Conservation (phyloP, 2,888 invertebrate genomes). For the Quadriops clusia region DNA sequence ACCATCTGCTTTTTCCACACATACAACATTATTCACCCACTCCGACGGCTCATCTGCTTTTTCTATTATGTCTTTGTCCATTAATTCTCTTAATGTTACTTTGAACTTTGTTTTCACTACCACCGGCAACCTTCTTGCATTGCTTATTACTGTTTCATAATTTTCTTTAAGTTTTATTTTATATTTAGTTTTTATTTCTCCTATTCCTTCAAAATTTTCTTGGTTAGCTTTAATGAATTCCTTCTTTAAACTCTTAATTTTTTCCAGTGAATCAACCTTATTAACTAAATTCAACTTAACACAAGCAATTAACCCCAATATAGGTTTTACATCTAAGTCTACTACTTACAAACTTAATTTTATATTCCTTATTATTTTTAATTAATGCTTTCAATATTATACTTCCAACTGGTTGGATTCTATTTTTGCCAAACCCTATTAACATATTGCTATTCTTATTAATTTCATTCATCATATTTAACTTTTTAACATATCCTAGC, state of each 20-base stretch:
- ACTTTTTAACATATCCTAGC: constrained; percentile 7
- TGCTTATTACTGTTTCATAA: no score
- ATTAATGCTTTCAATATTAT: no score
- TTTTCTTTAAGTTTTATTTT: constrained; percentile 4
- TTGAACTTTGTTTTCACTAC: background rate
- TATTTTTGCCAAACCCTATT: no score
- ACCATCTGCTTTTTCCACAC: constrained; percentile 4
- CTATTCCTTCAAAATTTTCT: constrained; percentile 1
- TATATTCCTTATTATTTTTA: no score
- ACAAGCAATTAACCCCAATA: no score
- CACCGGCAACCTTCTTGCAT: background rate
- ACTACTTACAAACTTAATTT: no score
- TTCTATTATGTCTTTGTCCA: background rate
- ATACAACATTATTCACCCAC: constrained; percentile 1
- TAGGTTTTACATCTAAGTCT: no score
- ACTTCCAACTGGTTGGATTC: no score
- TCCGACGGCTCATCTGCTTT: constrained; percentile 1
- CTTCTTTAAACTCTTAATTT: background rate
- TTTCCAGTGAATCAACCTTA: constrained; percentile 1
- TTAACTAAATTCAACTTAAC: background rate
- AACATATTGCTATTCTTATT: no score
- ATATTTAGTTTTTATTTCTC: background rate
- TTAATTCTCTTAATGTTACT: background rate
- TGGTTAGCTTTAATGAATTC: constrained; percentile 2
- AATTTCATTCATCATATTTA: constrained; percentile 5